Base-by-base conservation (phyloP, 1,140 invertebrate species). In the Popillia japonica region DNA sequence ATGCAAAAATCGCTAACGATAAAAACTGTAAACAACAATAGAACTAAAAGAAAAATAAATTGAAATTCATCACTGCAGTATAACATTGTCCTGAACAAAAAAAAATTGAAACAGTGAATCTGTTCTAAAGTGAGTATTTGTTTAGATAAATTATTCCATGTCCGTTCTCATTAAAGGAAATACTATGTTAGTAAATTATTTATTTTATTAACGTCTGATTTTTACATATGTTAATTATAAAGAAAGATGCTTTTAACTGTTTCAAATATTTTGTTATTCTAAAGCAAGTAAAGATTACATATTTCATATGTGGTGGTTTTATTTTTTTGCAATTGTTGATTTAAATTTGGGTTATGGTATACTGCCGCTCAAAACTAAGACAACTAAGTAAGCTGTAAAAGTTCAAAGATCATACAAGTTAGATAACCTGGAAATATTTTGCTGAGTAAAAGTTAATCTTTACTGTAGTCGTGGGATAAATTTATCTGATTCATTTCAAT, bases 11-110 rank as follows among this genome's bases (percentile, higher is more conserved):
- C 10, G 27, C 72, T 9, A 78, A 79, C 40, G 82, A 84, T 55
- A 80, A 82, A 20, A 82, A 84, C 41, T 85, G 84, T 77, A 85
- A 84, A 77, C 84, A 84, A 78, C 84, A 85, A 80, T 85, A 83
- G 79, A 41, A n/a, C 9, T 34, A 34, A 34, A 34, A 34, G 27
- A 41, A 40, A 68, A 23, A 9, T 68, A 27, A 68, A 68, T 11
- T 23, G 27, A 34, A 34, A 27, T 27, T 68, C 27, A 68, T 22
- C 20, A 61, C 20, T 20, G 59, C 1, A 61, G 20, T 22, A 61
- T 68, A 55, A 68, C 27, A 68, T 68, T 34, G 61, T 6, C 61
- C 27, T 34, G 27, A 34, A 34, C 61, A 68, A 17, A 68, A 68
- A 64, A 64, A 64, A 22, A 68, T 68, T 68, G 22, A 34, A 68